Evolutionary conservation across 2,888 invertebrate species (phyloP), one percentile per base, ranked within the genome.

Genomic region (Parnassius apollo): DNA sequence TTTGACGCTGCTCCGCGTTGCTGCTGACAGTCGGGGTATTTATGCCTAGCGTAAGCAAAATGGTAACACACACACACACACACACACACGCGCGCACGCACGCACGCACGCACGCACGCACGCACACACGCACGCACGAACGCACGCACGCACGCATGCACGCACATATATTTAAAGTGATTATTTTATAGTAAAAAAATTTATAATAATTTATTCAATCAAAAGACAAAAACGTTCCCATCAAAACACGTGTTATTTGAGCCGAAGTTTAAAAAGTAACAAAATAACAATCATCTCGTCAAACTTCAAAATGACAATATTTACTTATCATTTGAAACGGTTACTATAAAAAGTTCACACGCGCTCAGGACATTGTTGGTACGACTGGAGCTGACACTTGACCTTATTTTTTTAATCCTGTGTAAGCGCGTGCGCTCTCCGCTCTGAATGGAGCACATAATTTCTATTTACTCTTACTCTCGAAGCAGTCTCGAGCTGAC

Each of bases 391-490:
- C 51, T 61, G 57, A 58, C 57, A 59, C 73, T 72, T 71, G 74
- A 74, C 74, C 73, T 66, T 69, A 70, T 74, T 77, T 69, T 65
- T 61, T 61, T 68, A 68, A 71, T 74, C 76, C 75, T 71, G 75
- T 69, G 69, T 73, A 77, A 80, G 83, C 85, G 77, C 84, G 86
- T 83, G 85, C 81, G 67, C 75, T 42, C 61, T 89, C 85, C 81
- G 67, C 74, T 35, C 61, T 89, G 86, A 91, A 91, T 90, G 83
- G 85, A 67, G 75, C 83, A 78, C 80, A 81, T 89, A 85, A 90
- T 90, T 89, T 83, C 71, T 91, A 81, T 91, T 91, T 87, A 89
- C 84, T 81, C 84, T 85, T 79, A 78, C 82, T 82, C 81, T 83
- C 74, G 69, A 84, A 89, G 88, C 88, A 86, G 74, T 66, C 70